A percentile compares a stretch with the other conserved stretches of the same genome.
Evolutionary conservation across 2,888 invertebrate genomes (phyloP).

Genomic region (Leptinotarsa tumamoca): DNA sequence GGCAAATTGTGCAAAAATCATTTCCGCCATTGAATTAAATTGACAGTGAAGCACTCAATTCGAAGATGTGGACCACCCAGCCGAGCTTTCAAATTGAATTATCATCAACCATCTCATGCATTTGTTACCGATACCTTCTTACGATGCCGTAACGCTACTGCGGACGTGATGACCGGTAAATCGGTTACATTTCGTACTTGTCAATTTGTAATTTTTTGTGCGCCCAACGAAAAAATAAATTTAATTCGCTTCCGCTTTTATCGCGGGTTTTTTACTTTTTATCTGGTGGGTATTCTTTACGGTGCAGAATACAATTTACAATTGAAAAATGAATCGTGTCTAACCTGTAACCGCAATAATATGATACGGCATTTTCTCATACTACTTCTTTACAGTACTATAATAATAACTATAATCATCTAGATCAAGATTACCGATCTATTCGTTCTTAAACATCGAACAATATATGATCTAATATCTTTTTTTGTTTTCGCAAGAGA

Average conservation of each 20-base stretch:
- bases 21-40: not conserved
- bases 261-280: constrained; percentile 3
- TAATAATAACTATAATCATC: constrained; percentile 18
- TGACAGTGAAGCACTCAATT: not conserved
- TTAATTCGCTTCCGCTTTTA: constrained; percentile 19
- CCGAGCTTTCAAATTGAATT: not conserved
- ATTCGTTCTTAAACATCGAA: constrained; percentile 13
- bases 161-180: not conserved
- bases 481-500: constrained; percentile 7
- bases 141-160: not conserved
- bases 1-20: not conserved
- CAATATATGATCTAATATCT: constrained; percentile 16
- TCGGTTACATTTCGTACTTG: constrained; percentile 17
- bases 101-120: constrained; percentile 6
- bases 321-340: constrained; percentile 18
- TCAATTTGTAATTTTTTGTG: constrained; percentile 2
- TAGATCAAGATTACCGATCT: constrained; percentile 11
- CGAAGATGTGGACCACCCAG: constrained; percentile 12
- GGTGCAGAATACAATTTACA: constrained; percentile 15
- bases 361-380: constrained; percentile 34
- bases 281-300: constrained; percentile 17
- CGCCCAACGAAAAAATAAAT: not conserved
- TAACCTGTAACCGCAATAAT: constrained; percentile 24
- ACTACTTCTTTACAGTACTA: constrained; percentile 18
- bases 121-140: not conserved